Percentiles rank a stretch among this genome's conserved stretches.
phyloP scores from a whole-genome alignment of 2,113 vertebrate genomes.

The Tonatia bakeri region DNA sequence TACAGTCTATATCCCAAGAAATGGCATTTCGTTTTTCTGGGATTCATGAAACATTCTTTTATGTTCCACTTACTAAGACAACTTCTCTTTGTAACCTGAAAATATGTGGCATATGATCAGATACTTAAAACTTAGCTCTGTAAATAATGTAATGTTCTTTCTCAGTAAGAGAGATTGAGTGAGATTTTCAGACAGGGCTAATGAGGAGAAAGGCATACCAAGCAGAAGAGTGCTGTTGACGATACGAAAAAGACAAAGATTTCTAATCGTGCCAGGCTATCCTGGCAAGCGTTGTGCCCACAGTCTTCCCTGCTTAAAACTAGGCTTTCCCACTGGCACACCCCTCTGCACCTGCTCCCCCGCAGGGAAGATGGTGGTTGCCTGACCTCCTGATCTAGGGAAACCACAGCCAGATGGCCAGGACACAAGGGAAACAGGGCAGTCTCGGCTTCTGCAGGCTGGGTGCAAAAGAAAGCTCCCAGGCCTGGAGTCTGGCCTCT shows the following conservation, averaged over 20 bases:
- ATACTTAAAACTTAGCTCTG: background rate
- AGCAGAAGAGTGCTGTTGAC: background rate
- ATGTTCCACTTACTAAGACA: background rate
- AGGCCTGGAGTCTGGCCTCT: background rate
- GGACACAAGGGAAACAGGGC: background rate
- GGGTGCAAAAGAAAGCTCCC: background rate
- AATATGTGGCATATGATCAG: background rate
- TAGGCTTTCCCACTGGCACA: background rate
- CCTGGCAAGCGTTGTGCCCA: background rate
- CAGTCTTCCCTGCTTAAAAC: background rate
- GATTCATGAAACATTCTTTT: background rate
- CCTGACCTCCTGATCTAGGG: background rate
- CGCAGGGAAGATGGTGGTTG: background rate
- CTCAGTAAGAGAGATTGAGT: background rate
- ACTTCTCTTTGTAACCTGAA: background rate
- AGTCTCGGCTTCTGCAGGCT: background rate
- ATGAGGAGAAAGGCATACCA: background rate
- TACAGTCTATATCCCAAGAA: background rate
- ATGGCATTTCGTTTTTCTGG: background rate
- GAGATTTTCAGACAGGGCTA: background rate
- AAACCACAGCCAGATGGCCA: background rate
- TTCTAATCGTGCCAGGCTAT: background rate
- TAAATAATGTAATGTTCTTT: background rate
- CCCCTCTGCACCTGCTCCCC: background rate
- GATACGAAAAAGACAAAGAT: background rate